Conservation (phyloP, 2,113 vertebrate species). For the Ciconia stormi region DNA sequence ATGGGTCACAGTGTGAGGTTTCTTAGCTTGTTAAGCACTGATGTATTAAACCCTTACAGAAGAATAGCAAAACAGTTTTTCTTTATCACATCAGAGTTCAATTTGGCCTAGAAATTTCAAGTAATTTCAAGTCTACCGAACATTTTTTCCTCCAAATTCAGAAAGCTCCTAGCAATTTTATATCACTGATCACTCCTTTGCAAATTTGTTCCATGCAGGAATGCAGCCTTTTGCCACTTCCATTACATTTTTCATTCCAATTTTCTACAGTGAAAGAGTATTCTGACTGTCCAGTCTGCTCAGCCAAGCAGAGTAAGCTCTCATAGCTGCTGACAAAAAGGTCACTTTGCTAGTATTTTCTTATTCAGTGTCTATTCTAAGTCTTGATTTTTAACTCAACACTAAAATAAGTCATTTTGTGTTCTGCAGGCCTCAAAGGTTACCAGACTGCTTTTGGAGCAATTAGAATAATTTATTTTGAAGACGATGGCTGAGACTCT, state of each 20-base stretch:
- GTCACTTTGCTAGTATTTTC: constrained; percentile 31
- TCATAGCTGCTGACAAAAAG: constrained; percentile 15
- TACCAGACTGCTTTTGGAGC: not conserved
- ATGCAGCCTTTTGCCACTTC: not conserved
- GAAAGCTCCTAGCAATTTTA: not conserved
- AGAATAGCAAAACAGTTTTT: not conserved
- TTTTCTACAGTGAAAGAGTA: not conserved
- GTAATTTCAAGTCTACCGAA: not conserved
- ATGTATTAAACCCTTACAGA: not conserved
- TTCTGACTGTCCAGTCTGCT: not conserved
- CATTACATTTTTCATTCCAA: not conserved
- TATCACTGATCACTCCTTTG: not conserved
- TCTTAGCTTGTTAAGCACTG: not conserved
- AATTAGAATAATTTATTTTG: constrained; percentile 11
- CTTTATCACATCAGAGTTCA: not conserved
- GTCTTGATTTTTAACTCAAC: constrained; percentile 23
- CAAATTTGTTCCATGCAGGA: not conserved
- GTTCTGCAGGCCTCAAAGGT: not conserved
- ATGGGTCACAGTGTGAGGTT: not conserved
- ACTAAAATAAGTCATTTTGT: not conserved
- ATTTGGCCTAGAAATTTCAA: not conserved
- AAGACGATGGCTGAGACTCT: not conserved
- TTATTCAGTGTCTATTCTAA: not conserved
- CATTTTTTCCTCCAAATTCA: not conserved
- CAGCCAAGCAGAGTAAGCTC: constrained; percentile 17